These are phyloP conservation scores for Peribatodes rhomboidaria DNA, from an alignment of 2,888 invertebrate genomes.

Conservation along the genomic window DNA sequence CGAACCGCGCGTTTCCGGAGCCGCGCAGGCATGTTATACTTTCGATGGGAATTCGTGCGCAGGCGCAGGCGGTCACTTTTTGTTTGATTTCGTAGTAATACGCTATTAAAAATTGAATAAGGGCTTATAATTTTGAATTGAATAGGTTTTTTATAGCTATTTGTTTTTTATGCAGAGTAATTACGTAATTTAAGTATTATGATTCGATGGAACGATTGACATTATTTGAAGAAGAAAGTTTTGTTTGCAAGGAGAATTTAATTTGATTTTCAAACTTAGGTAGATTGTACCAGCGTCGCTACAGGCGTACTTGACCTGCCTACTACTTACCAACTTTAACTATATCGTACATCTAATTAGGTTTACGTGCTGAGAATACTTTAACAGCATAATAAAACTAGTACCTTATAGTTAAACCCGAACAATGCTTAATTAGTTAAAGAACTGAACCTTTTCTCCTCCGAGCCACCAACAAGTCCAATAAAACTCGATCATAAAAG, in stretches of 20 bases:
- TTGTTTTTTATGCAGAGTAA: slow-evolving; percentile 6
- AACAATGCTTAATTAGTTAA: slow-evolving; percentile 19
- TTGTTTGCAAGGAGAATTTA: too few species aligned
- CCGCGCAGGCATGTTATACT: slow-evolving; percentile 59
- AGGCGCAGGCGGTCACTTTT: slow-evolving; percentile 29
- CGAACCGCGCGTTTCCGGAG: slow-evolving; percentile 63
- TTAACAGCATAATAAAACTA: not conserved
- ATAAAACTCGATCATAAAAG: slow-evolving; percentile 45
- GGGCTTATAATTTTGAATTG: slow-evolving; percentile 8
- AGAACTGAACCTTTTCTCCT: slow-evolving; percentile 11
- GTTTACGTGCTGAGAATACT: too few species aligned
- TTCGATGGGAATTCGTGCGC: slow-evolving; percentile 57
- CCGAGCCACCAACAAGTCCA: slow-evolving; percentile 44
- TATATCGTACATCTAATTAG: too few species aligned
- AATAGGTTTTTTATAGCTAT: not conserved
- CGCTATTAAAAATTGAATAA: slow-evolving; percentile 17
- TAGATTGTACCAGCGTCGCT: too few species aligned
- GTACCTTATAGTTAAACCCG: not conserved
- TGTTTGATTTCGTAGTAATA: slow-evolving; percentile 24
- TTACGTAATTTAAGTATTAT: not conserved
- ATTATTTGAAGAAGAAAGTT: too few species aligned
- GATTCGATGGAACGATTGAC: not conserved
- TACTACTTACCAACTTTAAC: too few species aligned
- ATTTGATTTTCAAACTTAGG: too few species aligned
- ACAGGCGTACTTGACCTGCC: too few species aligned